Conservation (phyloP, 2,797 vertebrate species). For the Masticophis lateralis region DNA sequence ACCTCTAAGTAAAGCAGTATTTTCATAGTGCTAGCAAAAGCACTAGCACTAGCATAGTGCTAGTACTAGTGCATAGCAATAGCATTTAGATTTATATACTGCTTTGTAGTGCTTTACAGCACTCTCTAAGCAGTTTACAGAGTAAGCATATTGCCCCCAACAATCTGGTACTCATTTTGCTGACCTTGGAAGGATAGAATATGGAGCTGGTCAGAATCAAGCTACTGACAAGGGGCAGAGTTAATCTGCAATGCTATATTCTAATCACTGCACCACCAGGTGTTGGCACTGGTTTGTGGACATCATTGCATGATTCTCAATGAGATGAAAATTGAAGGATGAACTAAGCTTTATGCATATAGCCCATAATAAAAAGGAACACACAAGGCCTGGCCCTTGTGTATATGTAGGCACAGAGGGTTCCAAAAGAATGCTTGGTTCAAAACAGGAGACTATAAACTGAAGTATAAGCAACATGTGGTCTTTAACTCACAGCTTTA, state of each 20-base stretch:
- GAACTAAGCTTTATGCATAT: slow-evolving; percentile 52
- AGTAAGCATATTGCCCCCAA: neutral
- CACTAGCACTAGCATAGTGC: too few relatives aligned
- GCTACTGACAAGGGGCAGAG: neutral
- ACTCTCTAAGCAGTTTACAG: neutral
- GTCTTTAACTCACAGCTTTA: slow-evolving; percentile 62
- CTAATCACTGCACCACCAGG: neutral
- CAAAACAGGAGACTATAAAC: slow-evolving; percentile 22
- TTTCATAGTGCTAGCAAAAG: neutral
- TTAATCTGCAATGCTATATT: neutral
- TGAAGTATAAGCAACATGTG: slow-evolving; percentile 66
- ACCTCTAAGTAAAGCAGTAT: neutral
- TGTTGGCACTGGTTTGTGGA: neutral
- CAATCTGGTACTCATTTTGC: neutral
- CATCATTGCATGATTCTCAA: neutral
- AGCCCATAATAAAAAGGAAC: slow-evolving; percentile 23
- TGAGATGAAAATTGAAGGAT: slow-evolving; percentile 59
- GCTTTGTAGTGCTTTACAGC: neutral
- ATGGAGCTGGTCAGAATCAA: neutral
- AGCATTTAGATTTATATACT: neutral
- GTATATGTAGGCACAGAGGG: slow-evolving; percentile 53
- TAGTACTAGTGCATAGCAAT: neutral
- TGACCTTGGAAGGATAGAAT: neutral
- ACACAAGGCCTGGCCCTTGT: slow-evolving; percentile 1
- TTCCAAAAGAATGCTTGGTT: slow-evolving; percentile 48